These are phyloP conservation scores for Scomberomorus guttatus DNA, from an alignment of 2,797 vertebrate species.

Conservation along the genomic window DNA sequence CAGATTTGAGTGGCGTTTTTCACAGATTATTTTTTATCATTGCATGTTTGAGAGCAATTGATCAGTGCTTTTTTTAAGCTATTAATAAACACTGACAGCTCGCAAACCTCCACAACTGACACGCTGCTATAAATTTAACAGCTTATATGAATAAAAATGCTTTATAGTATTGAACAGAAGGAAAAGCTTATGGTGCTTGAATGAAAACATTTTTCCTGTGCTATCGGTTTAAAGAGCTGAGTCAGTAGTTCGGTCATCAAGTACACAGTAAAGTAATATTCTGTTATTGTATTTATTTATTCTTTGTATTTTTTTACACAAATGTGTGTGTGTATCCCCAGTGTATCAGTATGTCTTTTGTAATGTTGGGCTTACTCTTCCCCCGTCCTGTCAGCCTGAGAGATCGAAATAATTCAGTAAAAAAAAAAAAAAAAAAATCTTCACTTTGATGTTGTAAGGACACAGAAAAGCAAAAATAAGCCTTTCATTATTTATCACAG, in stretches of 20 bases:
- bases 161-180: slow-evolving; percentile 21
- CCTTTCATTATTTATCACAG: neutral
- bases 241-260: slow-evolving; percentile 11
- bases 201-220: slow-evolving; percentile 18
- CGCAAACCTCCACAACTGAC: slow-evolving; percentile 39
- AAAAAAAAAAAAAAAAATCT: neutral
- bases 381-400: slow-evolving; percentile 6
- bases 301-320: neutral
- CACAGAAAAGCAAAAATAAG: neutral
- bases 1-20: slow-evolving; percentile 2
- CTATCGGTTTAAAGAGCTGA: slow-evolving; percentile 15
- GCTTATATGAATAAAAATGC: slow-evolving; percentile 29
- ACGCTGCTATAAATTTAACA: slow-evolving; percentile 32
- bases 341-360: neutral
- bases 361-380: neutral
- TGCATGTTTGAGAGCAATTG: slow-evolving; percentile 45
- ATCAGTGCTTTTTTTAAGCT: slow-evolving; percentile 45
- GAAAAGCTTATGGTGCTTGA: slow-evolving; percentile 10
- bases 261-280: neutral
- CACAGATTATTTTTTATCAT: slow-evolving; percentile 30
- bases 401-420: neutral
- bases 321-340: neutral
- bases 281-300: neutral
- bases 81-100: slow-evolving; percentile 55
- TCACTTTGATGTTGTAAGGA: neutral